Evolutionary conservation across 2,113 vertebrate genomes (phyloP).

Genomic region (Phocoena phocoena): DNA sequence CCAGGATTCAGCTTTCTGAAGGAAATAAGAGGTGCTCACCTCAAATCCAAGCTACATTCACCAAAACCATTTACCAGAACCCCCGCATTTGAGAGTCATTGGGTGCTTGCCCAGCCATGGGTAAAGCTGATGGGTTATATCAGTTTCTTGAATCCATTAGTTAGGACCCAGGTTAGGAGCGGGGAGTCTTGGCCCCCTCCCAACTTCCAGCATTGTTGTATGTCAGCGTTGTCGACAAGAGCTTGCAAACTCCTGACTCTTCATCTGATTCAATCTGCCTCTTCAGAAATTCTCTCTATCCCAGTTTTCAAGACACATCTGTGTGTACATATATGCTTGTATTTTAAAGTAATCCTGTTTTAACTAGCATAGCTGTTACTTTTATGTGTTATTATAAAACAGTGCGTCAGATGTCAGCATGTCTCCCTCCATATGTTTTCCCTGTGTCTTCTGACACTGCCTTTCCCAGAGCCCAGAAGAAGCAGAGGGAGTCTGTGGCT

Average conservation of each 20-base stretch:
- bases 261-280: not conserved
- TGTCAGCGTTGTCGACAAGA: not conserved
- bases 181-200: not conserved
- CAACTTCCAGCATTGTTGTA: not conserved
- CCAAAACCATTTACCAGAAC: not conserved
- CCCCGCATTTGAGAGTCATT: no score
- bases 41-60: not conserved
- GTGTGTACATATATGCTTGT: not conserved
- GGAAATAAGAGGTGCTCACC: not conserved
- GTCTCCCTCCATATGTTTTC: conserved; percentile 29
- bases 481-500: not conserved
- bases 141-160: not conserved
- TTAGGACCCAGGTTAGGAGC: not conserved
- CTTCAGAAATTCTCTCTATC: not conserved
- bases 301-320: not conserved
- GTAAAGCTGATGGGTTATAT: not conserved
- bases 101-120: not conserved
- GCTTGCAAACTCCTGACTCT: not conserved
- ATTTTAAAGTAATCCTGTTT: conserved; percentile 56
- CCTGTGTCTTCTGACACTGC: conserved; percentile 29
- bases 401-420: conserved; percentile 44
- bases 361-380: conserved; percentile 53
- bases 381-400: conserved; percentile 68
- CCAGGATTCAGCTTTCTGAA: not conserved
- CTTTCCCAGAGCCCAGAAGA: not conserved